These are phyloP conservation scores for Fragum sueziense DNA, from an alignment of 2,888 invertebrate genomes.

Conservation along the genomic window DNA sequence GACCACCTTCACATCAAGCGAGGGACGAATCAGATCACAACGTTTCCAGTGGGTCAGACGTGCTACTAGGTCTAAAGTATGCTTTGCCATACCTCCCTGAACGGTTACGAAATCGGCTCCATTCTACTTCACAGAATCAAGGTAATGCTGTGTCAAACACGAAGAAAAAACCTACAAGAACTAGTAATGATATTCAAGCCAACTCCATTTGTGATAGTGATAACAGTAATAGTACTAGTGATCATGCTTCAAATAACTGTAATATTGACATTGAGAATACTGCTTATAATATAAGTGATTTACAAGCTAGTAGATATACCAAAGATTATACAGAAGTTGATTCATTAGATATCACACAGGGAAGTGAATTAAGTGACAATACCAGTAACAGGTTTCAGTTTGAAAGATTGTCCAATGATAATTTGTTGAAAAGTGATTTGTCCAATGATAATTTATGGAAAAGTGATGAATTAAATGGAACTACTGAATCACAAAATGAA, in stretches of 20 bases:
- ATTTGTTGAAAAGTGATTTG: neutral
- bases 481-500: neutral
- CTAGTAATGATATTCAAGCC: neutral
- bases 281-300: too few relatives aligned
- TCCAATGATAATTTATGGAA: neutral
- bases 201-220: neutral
- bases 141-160: neutral
- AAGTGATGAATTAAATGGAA: neutral
- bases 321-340: neutral
- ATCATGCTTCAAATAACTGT: neutral
- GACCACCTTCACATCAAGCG: neutral
- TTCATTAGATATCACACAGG: neutral
- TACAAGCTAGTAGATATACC: neutral
- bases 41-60: too few relatives aligned
- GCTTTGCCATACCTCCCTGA: conserved; percentile 64
- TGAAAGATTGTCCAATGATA: too few relatives aligned
- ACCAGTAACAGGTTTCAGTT: neutral
- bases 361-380: neutral
- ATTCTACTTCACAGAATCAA: neutral
- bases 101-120: conserved; percentile 34
- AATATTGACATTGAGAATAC: too few relatives aligned
- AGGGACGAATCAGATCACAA: neutral
- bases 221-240: neutral
- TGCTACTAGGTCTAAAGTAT: conserved; percentile 54
- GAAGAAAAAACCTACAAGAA: neutral